These are phyloP conservation scores for Cololabis saira DNA, from an alignment of 2,113 vertebrate species.

Conservation along the genomic window DNA sequence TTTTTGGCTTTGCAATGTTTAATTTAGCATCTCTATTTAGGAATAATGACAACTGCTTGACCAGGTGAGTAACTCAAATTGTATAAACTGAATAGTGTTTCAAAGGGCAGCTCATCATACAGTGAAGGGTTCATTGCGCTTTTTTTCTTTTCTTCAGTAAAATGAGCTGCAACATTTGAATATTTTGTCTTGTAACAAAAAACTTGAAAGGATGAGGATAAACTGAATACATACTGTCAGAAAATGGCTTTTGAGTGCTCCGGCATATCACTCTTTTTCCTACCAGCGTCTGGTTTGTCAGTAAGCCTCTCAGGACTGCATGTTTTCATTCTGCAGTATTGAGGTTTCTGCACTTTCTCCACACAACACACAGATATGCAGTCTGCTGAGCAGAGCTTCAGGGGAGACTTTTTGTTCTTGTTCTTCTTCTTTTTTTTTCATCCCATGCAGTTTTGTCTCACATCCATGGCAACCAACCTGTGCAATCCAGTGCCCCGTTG, in stretches of 20 bases:
- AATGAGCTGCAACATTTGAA: slow-evolving; percentile 21
- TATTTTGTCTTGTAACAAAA: slow-evolving; percentile 11
- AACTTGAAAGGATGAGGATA: slow-evolving; percentile 8
- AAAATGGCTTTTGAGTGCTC: slow-evolving; percentile 25
- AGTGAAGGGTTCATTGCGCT: too few relatives aligned
- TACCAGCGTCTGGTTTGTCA: slow-evolving; percentile 38
- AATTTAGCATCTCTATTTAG: slow-evolving; percentile 1
- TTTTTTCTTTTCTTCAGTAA: slow-evolving; percentile 20
- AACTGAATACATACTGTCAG: slow-evolving; percentile 21
- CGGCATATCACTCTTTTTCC: neutral
- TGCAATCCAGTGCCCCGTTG: slow-evolving; percentile 43
- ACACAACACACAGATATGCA: slow-evolving; percentile 65
- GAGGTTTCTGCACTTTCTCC: slow-evolving; percentile 53
- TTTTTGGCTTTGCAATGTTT: slow-evolving; percentile 40
- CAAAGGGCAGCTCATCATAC: slow-evolving; percentile 38
- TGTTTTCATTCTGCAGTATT: slow-evolving; percentile 61
- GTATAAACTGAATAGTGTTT: neutral
- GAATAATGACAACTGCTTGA: slow-evolving; percentile 16
- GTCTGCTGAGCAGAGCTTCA: slow-evolving; percentile 57
- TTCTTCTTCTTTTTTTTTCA: slow-evolving; percentile 38
- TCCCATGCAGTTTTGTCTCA: slow-evolving; percentile 63
- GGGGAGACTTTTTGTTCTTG: slow-evolving; percentile 46
- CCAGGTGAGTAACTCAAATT: slow-evolving; percentile 6
- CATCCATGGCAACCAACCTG: slow-evolving; percentile 70
- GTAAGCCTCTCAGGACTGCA: slow-evolving; percentile 45